phyloP scores from a whole-genome alignment of 1,140 invertebrate species.

The Trachelipus rathkii region DNA sequence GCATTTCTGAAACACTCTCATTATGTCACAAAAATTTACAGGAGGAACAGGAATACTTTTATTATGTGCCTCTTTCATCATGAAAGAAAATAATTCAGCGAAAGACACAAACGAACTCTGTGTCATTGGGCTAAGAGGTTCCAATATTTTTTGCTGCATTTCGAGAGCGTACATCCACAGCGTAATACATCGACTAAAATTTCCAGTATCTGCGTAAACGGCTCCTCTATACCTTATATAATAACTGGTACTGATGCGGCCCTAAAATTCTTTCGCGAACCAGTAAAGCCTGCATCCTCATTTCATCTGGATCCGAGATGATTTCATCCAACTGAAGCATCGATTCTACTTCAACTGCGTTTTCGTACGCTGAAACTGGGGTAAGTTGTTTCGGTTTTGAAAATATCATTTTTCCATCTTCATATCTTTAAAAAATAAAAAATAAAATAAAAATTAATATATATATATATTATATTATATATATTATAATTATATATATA shows the following conservation, averaged over 20 bases:
- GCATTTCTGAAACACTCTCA: conserved; percentile 51
- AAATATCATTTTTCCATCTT: conserved; percentile 58
- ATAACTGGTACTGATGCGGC: conserved; percentile 93
- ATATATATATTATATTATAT: too few relatives aligned
- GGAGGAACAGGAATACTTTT: conserved; percentile 55
- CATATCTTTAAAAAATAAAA: conserved; percentile 51
- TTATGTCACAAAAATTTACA: conserved; percentile 72
- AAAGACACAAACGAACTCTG: conserved; percentile 89
- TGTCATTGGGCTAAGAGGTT: conserved; percentile 89
- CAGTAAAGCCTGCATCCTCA: conserved; percentile 92
- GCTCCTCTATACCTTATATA: conserved; percentile 90
- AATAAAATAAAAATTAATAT: neutral
- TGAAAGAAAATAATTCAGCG: conserved; percentile 90
- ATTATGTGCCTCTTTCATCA: conserved; percentile 64
- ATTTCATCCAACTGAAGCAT: conserved; percentile 76
- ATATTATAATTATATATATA: too few relatives aligned
- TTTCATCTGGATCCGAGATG: conserved; percentile 85
- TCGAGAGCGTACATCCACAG: conserved; percentile 96
- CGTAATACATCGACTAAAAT: conserved; percentile 84
- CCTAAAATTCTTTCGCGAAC: conserved; percentile 88
- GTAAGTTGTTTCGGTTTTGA: conserved; percentile 64
- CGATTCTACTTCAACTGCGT: conserved; percentile 72
- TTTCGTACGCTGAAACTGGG: conserved; percentile 80
- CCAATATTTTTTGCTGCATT: conserved; percentile 88
- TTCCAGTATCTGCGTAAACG: conserved; percentile 88